phyloP scores from a whole-genome alignment of 2,113 vertebrate species.

The Labeo catla region DNA sequence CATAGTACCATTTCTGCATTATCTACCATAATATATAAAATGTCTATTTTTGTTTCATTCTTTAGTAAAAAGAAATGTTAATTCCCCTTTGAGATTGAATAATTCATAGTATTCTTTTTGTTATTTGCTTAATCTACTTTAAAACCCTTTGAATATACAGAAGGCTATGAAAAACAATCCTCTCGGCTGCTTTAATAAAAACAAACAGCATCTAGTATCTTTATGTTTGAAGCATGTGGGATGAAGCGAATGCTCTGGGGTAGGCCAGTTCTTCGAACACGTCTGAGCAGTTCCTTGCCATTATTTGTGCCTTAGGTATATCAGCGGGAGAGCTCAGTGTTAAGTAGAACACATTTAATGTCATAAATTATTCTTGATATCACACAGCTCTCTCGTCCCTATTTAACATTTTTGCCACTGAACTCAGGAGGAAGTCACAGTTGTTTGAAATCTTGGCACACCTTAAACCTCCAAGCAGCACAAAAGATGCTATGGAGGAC shows the following conservation, averaged over 20 bases:
- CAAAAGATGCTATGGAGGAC: conserved; percentile 13
- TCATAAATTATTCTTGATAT: conserved; percentile 54
- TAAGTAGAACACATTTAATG: conserved; percentile 57
- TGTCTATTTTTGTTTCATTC: neutral
- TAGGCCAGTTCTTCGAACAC: neutral
- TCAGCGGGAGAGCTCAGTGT: conserved; percentile 45
- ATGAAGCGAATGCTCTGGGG: conserved; percentile 11
- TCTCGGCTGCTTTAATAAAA: conserved; percentile 14
- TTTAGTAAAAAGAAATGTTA: neutral
- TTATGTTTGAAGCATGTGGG: neutral
- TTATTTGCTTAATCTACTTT: conserved; percentile 9
- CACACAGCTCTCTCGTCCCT: conserved; percentile 51
- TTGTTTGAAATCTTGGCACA: conserved; percentile 34
- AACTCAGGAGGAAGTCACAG: conserved; percentile 52
- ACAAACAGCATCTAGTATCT: conserved; percentile 2
- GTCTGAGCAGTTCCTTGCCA: conserved; percentile 12
- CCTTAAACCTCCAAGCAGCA: conserved; percentile 45
- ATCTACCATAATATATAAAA: neutral
- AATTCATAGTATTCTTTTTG: neutral
- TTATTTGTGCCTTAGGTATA: conserved; percentile 39
- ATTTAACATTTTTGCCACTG: conserved; percentile 53
- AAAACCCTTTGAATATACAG: neutral
- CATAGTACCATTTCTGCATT: neutral
- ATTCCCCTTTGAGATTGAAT: neutral
- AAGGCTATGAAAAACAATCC: neutral